Evolutionary conservation across 2,888 invertebrate species (phyloP), one percentile per base, ranked within the genome.

Genomic region (Toxonevra muliebris): DNA sequence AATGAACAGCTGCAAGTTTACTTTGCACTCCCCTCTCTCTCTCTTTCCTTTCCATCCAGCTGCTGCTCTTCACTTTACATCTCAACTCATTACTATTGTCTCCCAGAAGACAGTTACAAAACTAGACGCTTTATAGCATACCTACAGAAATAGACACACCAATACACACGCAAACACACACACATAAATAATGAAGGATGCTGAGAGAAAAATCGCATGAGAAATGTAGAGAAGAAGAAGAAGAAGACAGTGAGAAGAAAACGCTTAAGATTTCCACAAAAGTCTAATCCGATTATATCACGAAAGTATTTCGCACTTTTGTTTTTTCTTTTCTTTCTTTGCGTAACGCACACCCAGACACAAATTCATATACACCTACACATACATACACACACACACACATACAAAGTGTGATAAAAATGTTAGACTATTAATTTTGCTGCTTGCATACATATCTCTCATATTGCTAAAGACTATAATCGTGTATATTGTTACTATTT

Each of bases 301-400:
- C 66, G 60, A 53, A 66, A 66, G 60, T 66, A 61, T 66, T 60
- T 66, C 54, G 61, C 66, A 60, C 61, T 66, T 66, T 66, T 48
- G 3, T 48, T 15, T 48, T 48, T 48, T 48, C 2, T 30, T 30
- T 30, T 7, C 30, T 30, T 30, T 30, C 7, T 7, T 30, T 7
- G 2, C 7, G 7, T 4, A 7, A 2, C 7, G 7, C 30, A 30
- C 30, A 30, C 30, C 2, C 30, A 30, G 3, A 30, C 30, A 30
- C 30, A 30, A 30, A 30, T 2, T 30, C 2, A 30, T 30, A 30
- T 7, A 30, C 7, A 30, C 30, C 30, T 30, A 30, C 30, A 30
- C 7, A 7, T 7, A 30, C 30, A 30, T 7, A 30, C 30, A 30
- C 7, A 30, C 30, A 30, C 30, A 30, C 30, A 7, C 30, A 30